Conservation (phyloP, 2,797 vertebrate genomes). For the Thripadectes ignobilis region DNA sequence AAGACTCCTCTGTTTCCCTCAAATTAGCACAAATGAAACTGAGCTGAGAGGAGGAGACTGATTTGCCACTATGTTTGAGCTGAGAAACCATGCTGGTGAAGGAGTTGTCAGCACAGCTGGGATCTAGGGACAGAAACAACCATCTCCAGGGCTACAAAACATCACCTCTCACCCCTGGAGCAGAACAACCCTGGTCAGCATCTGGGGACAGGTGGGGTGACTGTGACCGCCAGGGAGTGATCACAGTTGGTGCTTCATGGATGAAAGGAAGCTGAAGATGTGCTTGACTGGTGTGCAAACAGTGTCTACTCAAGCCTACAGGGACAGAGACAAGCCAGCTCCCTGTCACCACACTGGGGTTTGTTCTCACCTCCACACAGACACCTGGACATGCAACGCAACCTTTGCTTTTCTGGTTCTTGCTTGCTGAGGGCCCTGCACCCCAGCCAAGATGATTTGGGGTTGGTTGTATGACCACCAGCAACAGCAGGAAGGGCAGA, state of each 20-base stretch:
- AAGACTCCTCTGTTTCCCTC: background rate
- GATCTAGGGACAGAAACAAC: background rate
- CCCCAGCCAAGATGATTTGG: rapidly evolving
- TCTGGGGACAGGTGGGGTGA: background rate
- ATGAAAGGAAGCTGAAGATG: background rate
- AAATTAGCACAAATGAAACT: background rate
- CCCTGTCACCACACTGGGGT: background rate
- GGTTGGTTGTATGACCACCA: background rate
- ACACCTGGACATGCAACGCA: background rate
- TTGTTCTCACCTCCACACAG: rapidly evolving
- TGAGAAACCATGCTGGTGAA: background rate
- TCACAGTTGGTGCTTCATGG: background rate
- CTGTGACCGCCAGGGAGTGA: background rate
- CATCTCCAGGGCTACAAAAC: background rate
- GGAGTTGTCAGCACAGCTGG: background rate
- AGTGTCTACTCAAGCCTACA: background rate
- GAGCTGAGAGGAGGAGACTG: background rate
- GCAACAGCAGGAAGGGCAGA: background rate
- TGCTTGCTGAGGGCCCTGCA: background rate
- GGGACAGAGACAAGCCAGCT: background rate
- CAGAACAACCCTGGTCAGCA: background rate
- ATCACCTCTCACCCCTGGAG: background rate
- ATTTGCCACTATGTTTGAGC: background rate
- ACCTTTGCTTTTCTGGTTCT: background rate
- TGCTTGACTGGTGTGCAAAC: background rate